These are phyloP conservation scores for Numenius arquata DNA, from an alignment of 2,113 vertebrate species.

Conservation along the genomic window DNA sequence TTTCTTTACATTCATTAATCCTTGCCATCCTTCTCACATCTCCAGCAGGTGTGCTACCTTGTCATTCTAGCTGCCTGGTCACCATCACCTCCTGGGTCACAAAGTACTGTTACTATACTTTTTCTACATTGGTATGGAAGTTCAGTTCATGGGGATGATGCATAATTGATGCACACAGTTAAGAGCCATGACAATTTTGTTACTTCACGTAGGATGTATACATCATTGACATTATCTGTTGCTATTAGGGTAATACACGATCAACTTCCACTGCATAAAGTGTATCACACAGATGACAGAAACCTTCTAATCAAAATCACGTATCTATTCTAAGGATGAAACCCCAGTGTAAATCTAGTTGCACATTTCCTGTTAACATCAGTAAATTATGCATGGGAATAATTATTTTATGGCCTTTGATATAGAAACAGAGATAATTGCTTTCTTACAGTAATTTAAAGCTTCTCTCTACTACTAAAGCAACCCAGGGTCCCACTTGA, in stretches of 20 bases:
- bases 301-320: not conserved
- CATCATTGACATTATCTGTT: not conserved
- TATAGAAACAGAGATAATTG: not conserved
- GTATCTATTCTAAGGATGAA: not conserved
- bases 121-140: not conserved
- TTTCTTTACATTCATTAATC: not conserved
- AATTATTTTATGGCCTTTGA: not conserved
- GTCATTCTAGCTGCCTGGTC: not conserved
- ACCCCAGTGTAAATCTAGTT: not conserved
- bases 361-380: not conserved
- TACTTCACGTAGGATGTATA: not conserved
- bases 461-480: not conserved
- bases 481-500: not conserved
- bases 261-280: not conserved
- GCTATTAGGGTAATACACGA: not conserved
- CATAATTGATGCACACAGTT: not conserved
- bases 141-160: not conserved
- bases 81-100: not conserved
- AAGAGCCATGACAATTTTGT: not conserved
- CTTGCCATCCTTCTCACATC: not conserved
- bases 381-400: not conserved
- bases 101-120: not conserved
- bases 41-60: not conserved
- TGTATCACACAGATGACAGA: not conserved
- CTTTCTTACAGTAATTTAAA: not conserved